Evolutionary conservation across 2,888 invertebrate genomes (phyloP), one percentile per base, ranked within the genome.

Genomic region (Diploptera punctata): DNA sequence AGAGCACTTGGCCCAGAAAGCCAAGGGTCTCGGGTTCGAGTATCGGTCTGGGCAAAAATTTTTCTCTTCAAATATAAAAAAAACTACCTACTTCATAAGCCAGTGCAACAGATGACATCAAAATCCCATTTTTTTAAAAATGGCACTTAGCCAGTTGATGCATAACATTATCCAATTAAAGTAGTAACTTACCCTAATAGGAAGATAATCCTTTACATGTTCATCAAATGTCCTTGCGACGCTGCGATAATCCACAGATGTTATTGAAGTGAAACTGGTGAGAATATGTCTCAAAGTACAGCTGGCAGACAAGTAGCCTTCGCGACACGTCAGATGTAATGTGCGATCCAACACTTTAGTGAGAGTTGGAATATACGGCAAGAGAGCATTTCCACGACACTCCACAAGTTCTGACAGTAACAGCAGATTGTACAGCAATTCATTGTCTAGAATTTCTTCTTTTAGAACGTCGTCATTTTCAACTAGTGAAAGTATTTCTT

Each of bases 361-460:
- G 9, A 96, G 80, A 19, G 87, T 82, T 7, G 89, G 88, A 68
- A 91, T 84, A 80, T 93, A 91, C 18, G 88, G 87, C 31, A 93
- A 75, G 31, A 94, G 80, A 67, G 87, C 86, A 0, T 83, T 81
- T 3, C 92, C 91, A 71, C 88, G 86, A 73, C 91, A 90, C 77
- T 90, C 87, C 1, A 92, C 87, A 2, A 91, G 82, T 85, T 93
- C 90, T 75, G 91, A 89, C 16, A 96, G 82, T 47, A 96, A 82
- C 0, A 92, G 86, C 70, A 96, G 81, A 78, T 93, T 89, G 83
- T 94, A 95, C 1, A 93, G 83, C 44, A 96, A 85, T 77, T 93
- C 92, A 76, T 92, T 89, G 75, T 94, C 93, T 5, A 94, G 84
- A 77, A 90, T 90, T 79, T 95, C 94, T 70, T 94, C 93, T 68